A percentile compares a stretch with the other conserved stretches of the same genome.
These are phyloP conservation scores for Pelecanoides urinatrix DNA, from an alignment of 2,113 vertebrate species.

Conservation along the genomic window DNA sequence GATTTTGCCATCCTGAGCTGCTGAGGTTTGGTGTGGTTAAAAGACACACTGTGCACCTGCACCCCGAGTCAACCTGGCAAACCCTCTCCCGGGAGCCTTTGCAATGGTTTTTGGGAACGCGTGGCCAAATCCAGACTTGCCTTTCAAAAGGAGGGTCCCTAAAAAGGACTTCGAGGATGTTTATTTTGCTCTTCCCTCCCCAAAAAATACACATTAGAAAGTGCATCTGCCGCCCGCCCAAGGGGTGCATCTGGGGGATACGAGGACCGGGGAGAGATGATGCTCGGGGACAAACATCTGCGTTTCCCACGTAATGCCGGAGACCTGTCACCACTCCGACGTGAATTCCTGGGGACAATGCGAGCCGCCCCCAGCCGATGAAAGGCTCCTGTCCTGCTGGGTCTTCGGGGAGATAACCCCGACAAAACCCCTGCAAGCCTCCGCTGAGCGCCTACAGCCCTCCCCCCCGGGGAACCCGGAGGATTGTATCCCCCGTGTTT, in stretches of 20 bases:
- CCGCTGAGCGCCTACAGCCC: not conserved
- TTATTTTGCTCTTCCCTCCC: not conserved
- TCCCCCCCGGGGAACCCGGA: not conserved
- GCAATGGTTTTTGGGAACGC: fast-evolving
- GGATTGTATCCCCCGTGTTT: not conserved
- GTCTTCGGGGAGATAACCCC: slow-evolving; percentile 36
- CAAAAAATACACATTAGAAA: not conserved
- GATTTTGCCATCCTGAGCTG: not conserved
- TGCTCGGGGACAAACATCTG: not conserved
- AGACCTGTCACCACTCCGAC: not conserved
- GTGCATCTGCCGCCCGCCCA: fast-evolving
- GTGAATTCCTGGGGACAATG: slow-evolving; percentile 16
- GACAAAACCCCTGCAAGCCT: not conserved
- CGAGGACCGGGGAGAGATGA: fast-evolving
- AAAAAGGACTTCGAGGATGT: fast-evolving
- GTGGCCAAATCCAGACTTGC: not conserved
- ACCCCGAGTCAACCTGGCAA: not conserved
- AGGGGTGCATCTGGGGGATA: not conserved
- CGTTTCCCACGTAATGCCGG: not conserved
- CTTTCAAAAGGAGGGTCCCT: not conserved
- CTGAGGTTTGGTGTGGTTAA: not conserved
- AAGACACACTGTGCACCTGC: not conserved
- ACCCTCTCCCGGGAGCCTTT: not conserved
- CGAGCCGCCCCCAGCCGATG: not conserved
- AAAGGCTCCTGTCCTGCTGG: slow-evolving; percentile 25